Conservation (phyloP, 2,888 invertebrate genomes). For the Corbicula japonica region DNA sequence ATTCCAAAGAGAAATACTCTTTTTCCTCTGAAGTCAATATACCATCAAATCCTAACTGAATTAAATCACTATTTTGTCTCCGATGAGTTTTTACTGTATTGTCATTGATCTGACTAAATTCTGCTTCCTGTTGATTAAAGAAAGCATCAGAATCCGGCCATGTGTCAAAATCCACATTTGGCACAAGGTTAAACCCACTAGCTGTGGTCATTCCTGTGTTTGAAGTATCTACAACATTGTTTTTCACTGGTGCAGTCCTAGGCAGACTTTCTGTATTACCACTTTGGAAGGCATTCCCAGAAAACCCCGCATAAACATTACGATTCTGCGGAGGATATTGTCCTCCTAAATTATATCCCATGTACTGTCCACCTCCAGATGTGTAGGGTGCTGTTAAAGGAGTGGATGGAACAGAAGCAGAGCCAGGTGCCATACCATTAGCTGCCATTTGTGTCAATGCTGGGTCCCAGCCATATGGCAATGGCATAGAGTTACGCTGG, state of each 20-base stretch:
- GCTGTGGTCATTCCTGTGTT: background rate
- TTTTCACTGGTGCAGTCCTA: background rate
- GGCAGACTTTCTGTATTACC: background rate
- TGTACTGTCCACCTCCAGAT: background rate
- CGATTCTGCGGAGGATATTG: constrained; percentile 29
- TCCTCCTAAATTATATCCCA: constrained; percentile 33
- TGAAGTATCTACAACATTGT: constrained; percentile 3
- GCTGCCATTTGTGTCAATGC: constrained; percentile 46
- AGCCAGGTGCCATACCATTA: constrained; percentile 18
- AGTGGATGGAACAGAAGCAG: constrained; percentile 51
- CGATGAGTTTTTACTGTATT: constrained; percentile 45
- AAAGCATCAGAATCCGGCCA: constrained; percentile 34
- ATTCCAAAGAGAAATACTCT: constrained; percentile 80
- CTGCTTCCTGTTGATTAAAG: constrained; percentile 35
- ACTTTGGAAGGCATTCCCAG: constrained; percentile 1
- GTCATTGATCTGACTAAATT: constrained; percentile 11
- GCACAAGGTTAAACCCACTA: constrained; percentile 57
- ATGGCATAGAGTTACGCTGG: constrained; percentile 56
- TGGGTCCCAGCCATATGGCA: constrained; percentile 70
- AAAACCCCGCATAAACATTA: constrained; percentile 20
- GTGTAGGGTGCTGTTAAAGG: constrained; percentile 33
- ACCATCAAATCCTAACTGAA: constrained; percentile 70
- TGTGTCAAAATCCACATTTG: constrained; percentile 59
- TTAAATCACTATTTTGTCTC: constrained; percentile 72
- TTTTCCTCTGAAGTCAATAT: constrained; percentile 70